Base-by-base conservation (phyloP, 2,797 vertebrate genomes). In the Vultur gryphus region DNA sequence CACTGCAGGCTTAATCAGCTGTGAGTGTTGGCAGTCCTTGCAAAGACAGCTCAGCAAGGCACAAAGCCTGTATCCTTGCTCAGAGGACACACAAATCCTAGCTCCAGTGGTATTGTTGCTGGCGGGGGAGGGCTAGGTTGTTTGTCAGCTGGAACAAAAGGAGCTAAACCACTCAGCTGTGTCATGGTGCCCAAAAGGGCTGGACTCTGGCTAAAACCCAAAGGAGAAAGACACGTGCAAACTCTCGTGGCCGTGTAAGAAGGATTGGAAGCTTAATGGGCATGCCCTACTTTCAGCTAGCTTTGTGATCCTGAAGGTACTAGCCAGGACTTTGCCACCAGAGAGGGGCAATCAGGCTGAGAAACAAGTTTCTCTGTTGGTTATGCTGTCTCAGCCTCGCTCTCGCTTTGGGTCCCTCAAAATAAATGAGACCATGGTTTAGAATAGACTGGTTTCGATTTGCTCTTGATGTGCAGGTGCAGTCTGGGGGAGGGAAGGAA, bases 81-180 rank as follows among this genome's bases (percentile, higher is more conserved):
- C 88, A 89, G 80, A 95, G 93, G 94, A 91, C 95, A 44, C 46
- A 48, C 49, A 95, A 95, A 94, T 96, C 84, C 83, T 46, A 90
- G 71, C 69, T 91, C 88, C 67, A 29, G 49, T 92, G 84, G 62
- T 87, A 87, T 90, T 89, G 81, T 92, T 95, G 79, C 78, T 85
- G 71, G 19, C 8, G 2, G 57, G 83, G 90, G 93, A 87, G 67
- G 66, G 67, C 35, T 90, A 41, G 67, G 43, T 55, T 88, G 55
- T 81, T 90, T 93, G 76, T 87, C 88, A 89, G 92, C 69, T 88
- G 89, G 87, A 95, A 93, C 90, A 96, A 96, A 96, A 94, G 94
- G 57, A 89, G 24, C 92, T 93, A 84, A 95, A 92, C 72, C 52
- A n/a, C 89, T 96, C 93, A 91, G 84, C 93, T 97, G 96, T 86